Base-by-base conservation (phyloP, 2,797 vertebrate species). In the Odontamblyopus rebecca region DNA sequence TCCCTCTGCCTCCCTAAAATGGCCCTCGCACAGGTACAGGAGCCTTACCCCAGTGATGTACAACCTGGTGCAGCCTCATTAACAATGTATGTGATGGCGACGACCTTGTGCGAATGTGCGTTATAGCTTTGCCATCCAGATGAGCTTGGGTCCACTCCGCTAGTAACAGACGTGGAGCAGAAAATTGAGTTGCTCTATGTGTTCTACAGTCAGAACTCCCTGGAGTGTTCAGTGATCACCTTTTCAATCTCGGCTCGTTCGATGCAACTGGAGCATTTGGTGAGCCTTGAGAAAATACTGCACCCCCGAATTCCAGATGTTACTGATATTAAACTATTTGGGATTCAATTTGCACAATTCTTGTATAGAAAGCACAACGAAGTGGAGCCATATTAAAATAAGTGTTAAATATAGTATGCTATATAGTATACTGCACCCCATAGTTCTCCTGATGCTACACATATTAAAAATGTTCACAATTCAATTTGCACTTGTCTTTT, bases 131-230 rank as follows among this genome's bases (percentile, higher is more conserved):
- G 82, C 41, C 68, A 63, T 80, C 68, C 80, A 80, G 62, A 84
- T 73, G 61, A 79, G 67, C 62, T 77, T 73, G 71, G 67, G 38
- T 76, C 66, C 66, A 62, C 71, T 54, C 50, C 9, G 2, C 41
- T 53, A 61, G 74, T 56, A 81, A 78, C 80, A 85, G 67, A 82
- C 73, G 63, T 73, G 72, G 73, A 44, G 65, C 74, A 71, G 74
- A 81, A 77, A 81, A 83, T 67, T 54, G 5, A 73, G 56, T 69
- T 30, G 44, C 76, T 73, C 63, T 63, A 19, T 72, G 56, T 73
- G 60, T 27, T 27, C 16, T 15, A 50, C 16, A 53, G 29, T 23
- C n/a, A 29, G 54, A 71, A 64, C 63, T 78, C 72, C 62, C 67
- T 29, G 6, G 59, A 73, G 70, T 69, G 59, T 27, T n/a, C 29